A percentile compares a stretch with the other conserved stretches of the same genome.
These are phyloP conservation scores for Percina caprodes DNA, from an alignment of 2,113 vertebrate species.

Conservation along the genomic window DNA sequence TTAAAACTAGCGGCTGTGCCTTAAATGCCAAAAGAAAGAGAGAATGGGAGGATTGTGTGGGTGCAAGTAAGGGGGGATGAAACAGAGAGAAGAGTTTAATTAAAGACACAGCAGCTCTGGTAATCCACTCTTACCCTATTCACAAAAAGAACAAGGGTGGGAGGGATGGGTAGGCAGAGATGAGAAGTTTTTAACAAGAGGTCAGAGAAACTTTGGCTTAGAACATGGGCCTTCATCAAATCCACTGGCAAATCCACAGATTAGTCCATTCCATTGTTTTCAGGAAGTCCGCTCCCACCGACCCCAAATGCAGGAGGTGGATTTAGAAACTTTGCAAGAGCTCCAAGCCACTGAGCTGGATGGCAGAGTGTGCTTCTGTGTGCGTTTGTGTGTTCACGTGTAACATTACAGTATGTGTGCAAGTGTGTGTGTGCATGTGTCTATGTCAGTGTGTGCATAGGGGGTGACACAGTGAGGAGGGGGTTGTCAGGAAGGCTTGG, in stretches of 20 bases:
- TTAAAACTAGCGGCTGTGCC: slow-evolving; percentile 31
- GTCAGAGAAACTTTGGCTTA: slow-evolving; percentile 78
- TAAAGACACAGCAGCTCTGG: slow-evolving; percentile 75
- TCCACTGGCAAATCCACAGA: slow-evolving; percentile 80
- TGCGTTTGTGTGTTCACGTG: slow-evolving; percentile 27
- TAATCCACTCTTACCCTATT: slow-evolving; percentile 78
- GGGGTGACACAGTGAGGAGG: slow-evolving; percentile 67
- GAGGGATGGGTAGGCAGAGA: slow-evolving; percentile 58
- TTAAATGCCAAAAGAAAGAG: slow-evolving; percentile 53
- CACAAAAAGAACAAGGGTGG: slow-evolving; percentile 66
- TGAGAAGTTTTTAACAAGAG: slow-evolving; percentile 79
- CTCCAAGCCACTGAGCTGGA: slow-evolving; percentile 73
- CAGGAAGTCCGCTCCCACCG: slow-evolving; percentile 78
- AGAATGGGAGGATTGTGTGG: slow-evolving; percentile 63
- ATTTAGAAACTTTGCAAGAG: slow-evolving; percentile 67
- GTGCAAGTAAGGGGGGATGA: slow-evolving; percentile 34
- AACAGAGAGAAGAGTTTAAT: slow-evolving; percentile 78
- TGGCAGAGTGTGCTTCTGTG: slow-evolving; percentile 32
- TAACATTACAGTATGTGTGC: slow-evolving; percentile 22
- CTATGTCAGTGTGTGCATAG: slow-evolving; percentile 30
- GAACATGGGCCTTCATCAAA: slow-evolving; percentile 78
- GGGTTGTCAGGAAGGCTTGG: slow-evolving; percentile 73
- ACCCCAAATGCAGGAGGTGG: slow-evolving; percentile 67
- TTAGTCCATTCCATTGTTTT: slow-evolving; percentile 81
- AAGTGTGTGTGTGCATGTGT: slow-evolving; percentile 33